Percentiles rank a stretch among this genome's conserved stretches.
phyloP scores from a whole-genome alignment of 2,113 vertebrate genomes.

The Dicentrarchus labrax region DNA sequence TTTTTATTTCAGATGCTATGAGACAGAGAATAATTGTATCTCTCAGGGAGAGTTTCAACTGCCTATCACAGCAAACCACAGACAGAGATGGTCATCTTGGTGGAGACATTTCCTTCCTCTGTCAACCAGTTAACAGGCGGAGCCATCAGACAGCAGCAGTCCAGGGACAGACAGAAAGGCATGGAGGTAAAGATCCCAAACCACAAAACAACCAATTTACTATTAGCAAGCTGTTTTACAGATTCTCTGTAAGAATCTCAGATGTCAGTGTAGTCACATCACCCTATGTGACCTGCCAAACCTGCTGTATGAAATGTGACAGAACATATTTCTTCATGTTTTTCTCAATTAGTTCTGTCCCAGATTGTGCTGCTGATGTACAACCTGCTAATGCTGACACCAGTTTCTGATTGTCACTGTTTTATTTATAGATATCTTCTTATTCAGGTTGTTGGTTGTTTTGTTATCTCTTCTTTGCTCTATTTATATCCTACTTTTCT shows the following conservation, averaged over 20 bases:
- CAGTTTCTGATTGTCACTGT: neutral
- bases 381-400: neutral
- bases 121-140: slow-evolving; percentile 41
- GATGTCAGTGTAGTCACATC: neutral
- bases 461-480: slow-evolving; percentile 17
- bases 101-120: slow-evolving; percentile 79
- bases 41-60: slow-evolving; percentile 28
- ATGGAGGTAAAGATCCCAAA: slow-evolving; percentile 6
- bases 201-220: neutral
- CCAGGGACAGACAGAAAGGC: neutral
- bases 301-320: neutral
- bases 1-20: slow-evolving; percentile 10
- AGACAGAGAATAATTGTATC: neutral
- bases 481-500: slow-evolving; percentile 24
- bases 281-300: neutral
- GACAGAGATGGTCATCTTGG: slow-evolving; percentile 75
- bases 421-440: neutral
- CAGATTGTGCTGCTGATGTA: neutral
- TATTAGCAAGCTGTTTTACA: neutral
- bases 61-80: slow-evolving; percentile 28
- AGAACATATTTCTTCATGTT: neutral
- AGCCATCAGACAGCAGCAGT: slow-evolving; percentile 27
- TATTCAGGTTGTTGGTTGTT: neutral
- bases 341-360: neutral
- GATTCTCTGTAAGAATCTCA: neutral